Evolutionary conservation across 2,888 invertebrate genomes (phyloP).

Genomic region (Aspidiotus rigidus): DNA sequence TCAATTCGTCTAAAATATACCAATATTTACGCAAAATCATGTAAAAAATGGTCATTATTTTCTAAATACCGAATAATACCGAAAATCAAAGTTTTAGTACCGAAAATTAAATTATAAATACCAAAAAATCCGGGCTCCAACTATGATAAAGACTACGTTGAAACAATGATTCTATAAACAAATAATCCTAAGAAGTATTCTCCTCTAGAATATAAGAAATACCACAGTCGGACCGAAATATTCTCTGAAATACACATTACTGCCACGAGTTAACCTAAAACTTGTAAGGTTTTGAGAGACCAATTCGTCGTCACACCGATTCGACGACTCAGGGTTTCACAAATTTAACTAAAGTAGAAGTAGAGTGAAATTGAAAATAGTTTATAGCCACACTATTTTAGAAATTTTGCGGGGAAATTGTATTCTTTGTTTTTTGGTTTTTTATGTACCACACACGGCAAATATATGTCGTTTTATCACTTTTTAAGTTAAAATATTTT

Average conservation of each 20-base stretch:
- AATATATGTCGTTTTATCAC: neutral
- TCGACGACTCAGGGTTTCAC: neutral
- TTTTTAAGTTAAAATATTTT: neutral
- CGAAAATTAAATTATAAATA: too few relatives aligned
- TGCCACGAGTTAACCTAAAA: conserved; percentile 31
- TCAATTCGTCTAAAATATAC: too few relatives aligned
- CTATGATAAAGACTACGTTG: conserved; percentile 20
- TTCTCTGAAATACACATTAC: conserved; percentile 21
- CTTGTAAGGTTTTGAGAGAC: conserved; percentile 27
- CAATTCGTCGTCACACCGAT: neutral
- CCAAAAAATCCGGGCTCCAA: too few relatives aligned
- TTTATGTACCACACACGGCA: too few relatives aligned
- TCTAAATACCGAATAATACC: too few relatives aligned
- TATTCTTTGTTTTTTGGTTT: neutral
- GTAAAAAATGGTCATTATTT: too few relatives aligned
- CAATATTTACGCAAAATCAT: too few relatives aligned
- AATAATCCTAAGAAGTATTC: conserved; percentile 31
- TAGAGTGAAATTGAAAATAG: too few relatives aligned
- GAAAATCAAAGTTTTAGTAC: too few relatives aligned
- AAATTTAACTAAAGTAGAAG: neutral
- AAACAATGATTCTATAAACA: conserved; percentile 28
- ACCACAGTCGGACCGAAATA: conserved; percentile 23
- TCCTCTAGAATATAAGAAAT: conserved; percentile 17
- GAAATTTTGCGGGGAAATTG: neutral
- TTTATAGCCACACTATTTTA: neutral